Percentiles rank a stretch among this genome's conserved stretches.
Evolutionary conservation across 2,797 vertebrate species (phyloP).

Genomic region (Pipistrellus pipistrellus): DNA sequence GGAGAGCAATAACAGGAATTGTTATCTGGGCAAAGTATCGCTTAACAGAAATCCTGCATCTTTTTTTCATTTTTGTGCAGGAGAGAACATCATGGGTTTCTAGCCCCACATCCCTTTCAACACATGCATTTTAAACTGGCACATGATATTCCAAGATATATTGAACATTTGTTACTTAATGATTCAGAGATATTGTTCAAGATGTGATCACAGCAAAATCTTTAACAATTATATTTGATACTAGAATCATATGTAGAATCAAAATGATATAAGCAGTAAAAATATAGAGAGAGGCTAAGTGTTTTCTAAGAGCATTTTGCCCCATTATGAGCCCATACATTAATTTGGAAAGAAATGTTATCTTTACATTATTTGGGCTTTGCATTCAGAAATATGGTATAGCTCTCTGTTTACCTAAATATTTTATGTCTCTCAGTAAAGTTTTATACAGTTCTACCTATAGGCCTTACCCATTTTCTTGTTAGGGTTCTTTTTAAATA

Average conservation of each 20-base stretch:
- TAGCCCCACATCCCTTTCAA: not conserved
- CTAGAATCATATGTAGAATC: not conserved
- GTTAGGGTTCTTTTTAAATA: slow-evolving; percentile 62
- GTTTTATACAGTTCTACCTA: slow-evolving; percentile 54
- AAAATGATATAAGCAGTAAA: not conserved
- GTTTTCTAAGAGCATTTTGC: slow-evolving; percentile 2
- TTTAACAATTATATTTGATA: slow-evolving; percentile 6
- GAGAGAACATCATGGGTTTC: not conserved
- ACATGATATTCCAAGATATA: not conserved
- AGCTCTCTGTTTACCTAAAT: slow-evolving; percentile 68
- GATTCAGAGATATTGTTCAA: not conserved
- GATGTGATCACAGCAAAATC: slow-evolving; percentile 9
- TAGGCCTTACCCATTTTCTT: slow-evolving; percentile 60
- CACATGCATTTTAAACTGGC: not conserved
- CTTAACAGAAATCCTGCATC: not conserved
- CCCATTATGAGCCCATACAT: not conserved
- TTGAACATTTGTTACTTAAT: not conserved
- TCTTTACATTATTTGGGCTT: slow-evolving; percentile 66
- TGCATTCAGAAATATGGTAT: slow-evolving; percentile 59
- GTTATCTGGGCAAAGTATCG: not conserved
- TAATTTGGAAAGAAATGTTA: slow-evolving; percentile 60
- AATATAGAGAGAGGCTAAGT: not conserved
- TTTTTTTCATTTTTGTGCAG: slow-evolving; percentile 13
- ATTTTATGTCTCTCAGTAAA: slow-evolving; percentile 71
- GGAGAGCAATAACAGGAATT: not conserved